Evolutionary conservation across 23 tunicate species (phyloP).

Genomic region (Diplosoma virens): DNA sequence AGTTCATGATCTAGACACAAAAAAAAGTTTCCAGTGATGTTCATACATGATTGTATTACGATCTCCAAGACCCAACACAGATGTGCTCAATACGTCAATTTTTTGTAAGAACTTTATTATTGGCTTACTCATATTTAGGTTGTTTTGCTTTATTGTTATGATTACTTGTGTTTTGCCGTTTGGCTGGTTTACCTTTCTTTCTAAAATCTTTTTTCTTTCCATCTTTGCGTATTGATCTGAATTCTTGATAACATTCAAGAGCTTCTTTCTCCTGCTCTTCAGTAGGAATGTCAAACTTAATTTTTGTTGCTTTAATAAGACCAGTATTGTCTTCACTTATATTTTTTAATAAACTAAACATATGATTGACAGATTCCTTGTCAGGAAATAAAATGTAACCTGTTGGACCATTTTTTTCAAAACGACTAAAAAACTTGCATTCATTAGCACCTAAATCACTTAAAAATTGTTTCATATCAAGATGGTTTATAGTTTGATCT

Average conservation of each 20-base stretch:
- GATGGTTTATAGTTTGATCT: constrained; percentile 65
- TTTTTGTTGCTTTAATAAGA: constrained; percentile 32
- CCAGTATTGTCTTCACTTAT: constrained; percentile 34
- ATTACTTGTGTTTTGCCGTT: too few species aligned
- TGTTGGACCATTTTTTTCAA: constrained; percentile 52
- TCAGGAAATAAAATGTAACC: constrained; percentile 53
- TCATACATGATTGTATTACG: too few species aligned
- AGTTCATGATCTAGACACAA: too few species aligned
- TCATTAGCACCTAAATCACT: constrained; percentile 37
- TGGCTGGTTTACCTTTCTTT: neutral
- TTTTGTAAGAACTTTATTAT: too few species aligned
- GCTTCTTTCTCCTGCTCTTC: constrained; percentile 41
- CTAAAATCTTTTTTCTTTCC: constrained; percentile 15
- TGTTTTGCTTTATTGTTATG: too few species aligned
- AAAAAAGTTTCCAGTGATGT: too few species aligned
- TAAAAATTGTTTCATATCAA: constrained; percentile 57
- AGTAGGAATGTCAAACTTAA: constrained; percentile 36
- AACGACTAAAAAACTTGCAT: constrained; percentile 56
- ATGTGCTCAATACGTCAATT: too few species aligned
- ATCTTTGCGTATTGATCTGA: constrained; percentile 13
- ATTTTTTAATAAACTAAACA: constrained; percentile 27
- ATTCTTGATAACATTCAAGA: constrained; percentile 36
- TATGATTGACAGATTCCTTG: constrained; percentile 30
- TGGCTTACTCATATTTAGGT: too few species aligned
- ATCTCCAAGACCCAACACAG: too few species aligned